Evolutionary conservation across 2,888 invertebrate species (phyloP).

Genomic region (Drosophila algonquin): DNA sequence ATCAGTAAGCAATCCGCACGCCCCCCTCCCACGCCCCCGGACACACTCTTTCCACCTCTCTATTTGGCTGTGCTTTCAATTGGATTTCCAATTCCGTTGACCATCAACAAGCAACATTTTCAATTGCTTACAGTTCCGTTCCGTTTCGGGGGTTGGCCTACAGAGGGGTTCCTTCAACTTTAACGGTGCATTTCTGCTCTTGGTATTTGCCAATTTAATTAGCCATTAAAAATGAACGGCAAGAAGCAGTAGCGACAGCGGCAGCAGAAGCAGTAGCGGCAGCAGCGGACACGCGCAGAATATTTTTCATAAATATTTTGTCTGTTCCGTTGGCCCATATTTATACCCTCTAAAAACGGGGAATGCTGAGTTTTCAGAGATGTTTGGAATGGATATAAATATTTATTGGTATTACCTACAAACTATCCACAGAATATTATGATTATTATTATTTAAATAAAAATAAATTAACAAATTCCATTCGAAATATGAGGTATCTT

Average conservation of each 20-base stretch:
- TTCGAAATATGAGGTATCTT: not conserved
- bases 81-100: constrained; percentile 69
- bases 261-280: not conserved
- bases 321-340: constrained; percentile 17
- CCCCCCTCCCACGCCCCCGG: not conserved
- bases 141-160: constrained; percentile 1
- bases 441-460: not conserved
- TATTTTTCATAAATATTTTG: constrained; percentile 63
- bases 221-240: constrained; percentile 62
- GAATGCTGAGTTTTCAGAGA: not conserved
- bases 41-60: not conserved
- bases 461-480: too few relatives aligned
- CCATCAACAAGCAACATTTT: constrained; percentile 51
- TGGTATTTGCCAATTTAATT: constrained; percentile 68
- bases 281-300: constrained; percentile 50
- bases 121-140: constrained; percentile 45
- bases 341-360: not conserved
- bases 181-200: constrained; percentile 28
- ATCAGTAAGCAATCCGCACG: not conserved
- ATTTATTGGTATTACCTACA: too few relatives aligned
- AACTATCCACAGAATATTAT: not conserved
- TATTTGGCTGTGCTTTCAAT: constrained; percentile 61
- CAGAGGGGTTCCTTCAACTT: constrained; percentile 41
- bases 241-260: constrained; percentile 3
- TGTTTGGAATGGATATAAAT: not conserved